Evolutionary conservation across 1,140 invertebrate species (phyloP).

Genomic region (Euglossa dilemma): DNA sequence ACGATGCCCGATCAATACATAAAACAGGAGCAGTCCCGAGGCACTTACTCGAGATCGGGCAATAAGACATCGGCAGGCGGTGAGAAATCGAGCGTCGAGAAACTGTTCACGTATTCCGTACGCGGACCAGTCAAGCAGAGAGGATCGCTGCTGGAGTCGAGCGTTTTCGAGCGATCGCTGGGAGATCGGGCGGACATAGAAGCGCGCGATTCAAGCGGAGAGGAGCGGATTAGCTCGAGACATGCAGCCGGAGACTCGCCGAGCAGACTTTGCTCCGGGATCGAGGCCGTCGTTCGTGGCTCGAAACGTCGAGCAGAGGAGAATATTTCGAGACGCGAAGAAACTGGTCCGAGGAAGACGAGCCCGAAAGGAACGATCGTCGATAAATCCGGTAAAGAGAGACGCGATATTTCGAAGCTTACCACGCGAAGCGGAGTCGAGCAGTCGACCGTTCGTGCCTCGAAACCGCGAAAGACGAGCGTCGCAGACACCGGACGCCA

Average conservation of each 20-base stretch:
- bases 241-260: background rate
- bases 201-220: background rate
- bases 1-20: conserved; percentile 51
- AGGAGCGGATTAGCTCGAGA: background rate
- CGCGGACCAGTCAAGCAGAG: background rate
- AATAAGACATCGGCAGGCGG: background rate
- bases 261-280: background rate
- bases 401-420: background rate
- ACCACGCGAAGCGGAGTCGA: background rate
- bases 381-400: background rate
- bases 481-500: too few relatives aligned
- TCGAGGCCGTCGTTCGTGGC: too few relatives aligned
- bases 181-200: background rate
- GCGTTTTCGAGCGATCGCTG: conserved; percentile 14
- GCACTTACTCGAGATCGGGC: conserved; percentile 36
- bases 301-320: background rate
- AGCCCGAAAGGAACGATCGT: background rate
- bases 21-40: conserved; percentile 12
- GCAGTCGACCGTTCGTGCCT: background rate
- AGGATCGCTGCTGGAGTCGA: conserved; percentile 21
- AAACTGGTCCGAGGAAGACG: background rate
- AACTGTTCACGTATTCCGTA: conserved; percentile 32
- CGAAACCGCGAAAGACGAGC: background rate
- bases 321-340: background rate
- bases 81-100: background rate